phyloP scores from a whole-genome alignment of 2,797 vertebrate species.

The Notamacropus eugenii region DNA sequence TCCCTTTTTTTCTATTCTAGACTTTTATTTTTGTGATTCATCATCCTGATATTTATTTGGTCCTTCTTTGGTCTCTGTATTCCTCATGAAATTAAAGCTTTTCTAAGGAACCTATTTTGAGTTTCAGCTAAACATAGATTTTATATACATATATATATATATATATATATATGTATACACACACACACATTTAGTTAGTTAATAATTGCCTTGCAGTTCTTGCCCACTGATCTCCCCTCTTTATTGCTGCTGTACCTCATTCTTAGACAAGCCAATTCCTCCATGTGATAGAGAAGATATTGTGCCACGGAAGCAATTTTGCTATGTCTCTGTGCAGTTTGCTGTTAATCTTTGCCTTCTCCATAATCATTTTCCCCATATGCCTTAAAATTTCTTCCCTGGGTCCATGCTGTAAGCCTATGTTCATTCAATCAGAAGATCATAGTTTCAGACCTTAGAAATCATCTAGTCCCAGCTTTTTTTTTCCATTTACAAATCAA shows the following conservation, averaged over 20 bases:
- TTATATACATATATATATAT: accelerated
- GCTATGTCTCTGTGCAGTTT: not conserved
- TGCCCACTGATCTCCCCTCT: not conserved
- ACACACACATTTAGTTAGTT: not conserved
- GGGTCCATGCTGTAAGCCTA: not conserved
- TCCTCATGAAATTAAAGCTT: not conserved
- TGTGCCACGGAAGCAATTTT: not conserved
- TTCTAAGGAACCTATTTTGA: not conserved
- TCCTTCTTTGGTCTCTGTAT: not conserved
- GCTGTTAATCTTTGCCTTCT: not conserved
- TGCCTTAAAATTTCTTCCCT: not conserved
- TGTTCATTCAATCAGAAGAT: not conserved
- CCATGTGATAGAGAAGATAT: not conserved
- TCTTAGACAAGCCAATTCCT: not conserved
- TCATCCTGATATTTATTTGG: not conserved
- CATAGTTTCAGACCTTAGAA: not conserved
- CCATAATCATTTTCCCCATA: not conserved
- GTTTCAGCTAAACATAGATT: not conserved
- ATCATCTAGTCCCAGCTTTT: not conserved
- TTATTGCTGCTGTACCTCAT: not conserved
- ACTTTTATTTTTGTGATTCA: not conserved
- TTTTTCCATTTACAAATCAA: not conserved
- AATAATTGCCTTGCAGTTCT: not conserved
- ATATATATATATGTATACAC: too few species aligned
- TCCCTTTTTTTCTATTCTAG: not conserved